phyloP scores from a whole-genome alignment of 2,888 invertebrate genomes.

The Orchesella flavescens region DNA sequence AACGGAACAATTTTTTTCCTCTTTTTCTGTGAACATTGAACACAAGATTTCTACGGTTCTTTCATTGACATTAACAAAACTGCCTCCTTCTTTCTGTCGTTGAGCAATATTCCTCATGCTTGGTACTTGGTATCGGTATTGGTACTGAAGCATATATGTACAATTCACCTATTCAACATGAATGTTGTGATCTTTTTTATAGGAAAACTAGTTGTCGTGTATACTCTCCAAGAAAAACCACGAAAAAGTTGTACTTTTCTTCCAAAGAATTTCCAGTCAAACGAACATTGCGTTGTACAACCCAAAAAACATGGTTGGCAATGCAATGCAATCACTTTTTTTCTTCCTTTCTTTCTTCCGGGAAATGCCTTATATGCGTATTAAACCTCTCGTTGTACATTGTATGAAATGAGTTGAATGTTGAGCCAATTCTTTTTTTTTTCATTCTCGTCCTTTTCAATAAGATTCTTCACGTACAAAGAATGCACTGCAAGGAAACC shows the following conservation, averaged over 20 bases:
- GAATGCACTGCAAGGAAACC: too few species aligned
- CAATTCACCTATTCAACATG: too few species aligned
- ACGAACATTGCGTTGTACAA: slow-evolving; percentile 13
- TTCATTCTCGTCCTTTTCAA: not conserved
- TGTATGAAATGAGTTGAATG: slow-evolving; percentile 12
- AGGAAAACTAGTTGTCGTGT: slow-evolving; percentile 29
- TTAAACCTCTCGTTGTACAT: not conserved
- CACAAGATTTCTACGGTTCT: slow-evolving; percentile 11
- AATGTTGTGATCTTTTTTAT: slow-evolving; percentile 28
- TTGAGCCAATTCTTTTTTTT: slow-evolving; percentile 18
- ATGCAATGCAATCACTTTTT: slow-evolving; percentile 43
- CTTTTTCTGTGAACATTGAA: not conserved
- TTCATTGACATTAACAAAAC: slow-evolving; percentile 57
- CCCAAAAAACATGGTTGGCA: slow-evolving; percentile 49
- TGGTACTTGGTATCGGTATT: too few species aligned
- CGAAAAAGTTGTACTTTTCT: slow-evolving; percentile 48
- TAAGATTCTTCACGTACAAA: not conserved
- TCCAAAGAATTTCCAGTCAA: slow-evolving; percentile 11
- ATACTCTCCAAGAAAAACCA: slow-evolving; percentile 40
- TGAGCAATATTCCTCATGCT: too few species aligned
- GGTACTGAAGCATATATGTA: too few species aligned
- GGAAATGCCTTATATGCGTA: not conserved
- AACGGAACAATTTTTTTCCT: slow-evolving; percentile 22
- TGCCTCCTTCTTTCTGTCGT: slow-evolving; percentile 38
- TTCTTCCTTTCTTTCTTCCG: slow-evolving; percentile 20